These are phyloP conservation scores for Salvelinus fontinalis DNA, from an alignment of 2,113 vertebrate species.

Conservation along the genomic window DNA sequence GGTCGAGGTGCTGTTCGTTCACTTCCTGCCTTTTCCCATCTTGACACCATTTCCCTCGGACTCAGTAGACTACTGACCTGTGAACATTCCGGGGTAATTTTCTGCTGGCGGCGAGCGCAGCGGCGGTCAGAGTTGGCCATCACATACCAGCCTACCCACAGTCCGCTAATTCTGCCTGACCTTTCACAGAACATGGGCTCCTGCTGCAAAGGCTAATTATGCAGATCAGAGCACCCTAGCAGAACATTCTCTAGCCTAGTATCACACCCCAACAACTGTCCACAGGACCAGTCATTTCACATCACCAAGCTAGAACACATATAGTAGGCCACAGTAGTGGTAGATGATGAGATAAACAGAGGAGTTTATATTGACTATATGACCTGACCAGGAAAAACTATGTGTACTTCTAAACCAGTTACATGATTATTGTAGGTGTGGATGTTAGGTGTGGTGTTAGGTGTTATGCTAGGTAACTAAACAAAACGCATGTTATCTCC, in stretches of 20 bases:
- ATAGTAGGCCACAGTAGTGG: not conserved
- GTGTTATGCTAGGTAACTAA: too few relatives aligned
- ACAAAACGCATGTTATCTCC: too few relatives aligned
- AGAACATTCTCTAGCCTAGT: not conserved
- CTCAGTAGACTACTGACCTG: constrained; percentile 27
- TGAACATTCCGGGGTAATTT: constrained; percentile 37
- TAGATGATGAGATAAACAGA: too few relatives aligned
- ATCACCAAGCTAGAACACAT: not conserved
- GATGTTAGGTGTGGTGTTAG: too few relatives aligned
- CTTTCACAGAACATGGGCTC: constrained; percentile 38
- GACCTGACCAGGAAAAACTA: too few relatives aligned
- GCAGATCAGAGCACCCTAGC: constrained; percentile 9
- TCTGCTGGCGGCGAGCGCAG: constrained; percentile 5
- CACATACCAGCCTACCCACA: constrained; percentile 14
- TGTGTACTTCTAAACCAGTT: not conserved
- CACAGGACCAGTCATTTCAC: too few relatives aligned
- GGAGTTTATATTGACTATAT: too few relatives aligned
- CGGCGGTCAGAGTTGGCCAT: constrained; percentile 36
- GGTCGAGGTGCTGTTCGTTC: not conserved
- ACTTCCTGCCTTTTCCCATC: not conserved
- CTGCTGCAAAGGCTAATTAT: constrained; percentile 49
- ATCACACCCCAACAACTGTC: too few relatives aligned
- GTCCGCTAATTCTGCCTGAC: constrained; percentile 42
- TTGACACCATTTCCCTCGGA: not conserved
- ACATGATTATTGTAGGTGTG: too few relatives aligned